Base-by-base conservation (phyloP, 1,140 invertebrate genomes). In the Polypedilum pembai region DNA sequence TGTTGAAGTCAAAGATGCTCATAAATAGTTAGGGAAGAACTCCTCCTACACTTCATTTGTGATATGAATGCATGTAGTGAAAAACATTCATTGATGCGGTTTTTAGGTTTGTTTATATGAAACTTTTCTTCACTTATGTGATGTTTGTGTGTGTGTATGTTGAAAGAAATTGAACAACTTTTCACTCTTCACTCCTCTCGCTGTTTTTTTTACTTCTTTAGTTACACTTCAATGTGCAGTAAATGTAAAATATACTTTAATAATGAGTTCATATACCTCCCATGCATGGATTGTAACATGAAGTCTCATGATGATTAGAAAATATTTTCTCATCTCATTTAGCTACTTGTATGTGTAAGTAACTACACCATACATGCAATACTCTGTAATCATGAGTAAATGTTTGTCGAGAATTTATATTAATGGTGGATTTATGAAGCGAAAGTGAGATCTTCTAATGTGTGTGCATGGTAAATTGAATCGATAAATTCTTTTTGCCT, bases 261-360 rank as follows among this genome's bases (percentile, higher is more conserved):
- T n/a, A n/a, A 56, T 56, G 45, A 56, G 45, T 56, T 56, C n/a
- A 56, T 56, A 56, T 15, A 56, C 45, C 45, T 56, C 45, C 12
- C 12, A 15, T n/a, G 45, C 45, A 56, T 15, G 12, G 8, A 15
- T 15, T 56, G 45, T 4, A 56, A n/a, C 12, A 56, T 56, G 10
- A 56, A 56, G 45, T 56, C 10, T 56, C 45, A 56, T 56, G 45
- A n/a, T 56, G 45, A 56, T 56, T 56, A 56, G 45, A 56, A 56
- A 56, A 56, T 56, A 15, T 56, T 56, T 56, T 56, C 24, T 33
- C 24, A 33, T 56, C 4, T 56, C 41, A n/a, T 56, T 56, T 56
- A 56, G 45, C 3, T 4, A 1, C n/a, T 33, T 33, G 5, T 33
- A 33, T 33, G 24, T 33, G 24, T 33, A 33, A 33, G 24, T 33